Percentiles rank a stretch among this genome's conserved stretches.
Evolutionary conservation across 2,888 invertebrate species (phyloP).

Genomic region (Epinotia bilunana): DNA sequence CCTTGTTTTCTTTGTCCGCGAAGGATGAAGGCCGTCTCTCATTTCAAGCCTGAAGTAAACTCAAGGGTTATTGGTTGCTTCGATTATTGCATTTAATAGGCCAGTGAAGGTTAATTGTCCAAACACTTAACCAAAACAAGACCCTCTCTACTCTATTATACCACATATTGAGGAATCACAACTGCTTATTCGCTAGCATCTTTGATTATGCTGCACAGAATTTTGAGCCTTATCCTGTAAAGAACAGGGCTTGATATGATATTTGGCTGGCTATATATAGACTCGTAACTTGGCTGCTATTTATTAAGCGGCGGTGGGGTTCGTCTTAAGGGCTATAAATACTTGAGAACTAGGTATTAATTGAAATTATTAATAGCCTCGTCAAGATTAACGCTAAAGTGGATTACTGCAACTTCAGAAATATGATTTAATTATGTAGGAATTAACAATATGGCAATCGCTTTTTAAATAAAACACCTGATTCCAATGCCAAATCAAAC

Average conservation of each 20-base stretch:
- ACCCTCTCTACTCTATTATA: slow-evolving; percentile 13
- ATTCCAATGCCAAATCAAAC: too few relatives aligned
- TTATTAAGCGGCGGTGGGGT: slow-evolving; percentile 20
- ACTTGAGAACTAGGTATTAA: slow-evolving; percentile 22
- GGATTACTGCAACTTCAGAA: background rate
- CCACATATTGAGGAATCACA: slow-evolving; percentile 2
- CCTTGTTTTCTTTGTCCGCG: background rate
- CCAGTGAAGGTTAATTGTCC: slow-evolving; percentile 13
- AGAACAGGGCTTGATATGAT: background rate
- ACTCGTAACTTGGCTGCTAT: background rate
- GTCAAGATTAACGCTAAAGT: background rate
- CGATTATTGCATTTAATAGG: slow-evolving; percentile 6
- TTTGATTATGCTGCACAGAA: background rate
- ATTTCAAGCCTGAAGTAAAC: slow-evolving; percentile 1
- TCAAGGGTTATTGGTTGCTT: slow-evolving; percentile 4
- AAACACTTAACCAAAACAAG: slow-evolving; percentile 2
- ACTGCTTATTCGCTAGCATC: background rate
- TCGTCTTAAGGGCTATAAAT: slow-evolving; percentile 19
- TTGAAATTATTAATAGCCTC: slow-evolving; percentile 20
- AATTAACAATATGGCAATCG: background rate
- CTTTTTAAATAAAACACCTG: too few relatives aligned
- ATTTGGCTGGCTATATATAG: background rate
- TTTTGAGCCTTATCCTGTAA: background rate
- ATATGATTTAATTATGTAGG: background rate
- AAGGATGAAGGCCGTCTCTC: slow-evolving; percentile 6